These are phyloP conservation scores for Lepidurus apus DNA, from an alignment of 1,140 invertebrate genomes.

Conservation along the genomic window DNA sequence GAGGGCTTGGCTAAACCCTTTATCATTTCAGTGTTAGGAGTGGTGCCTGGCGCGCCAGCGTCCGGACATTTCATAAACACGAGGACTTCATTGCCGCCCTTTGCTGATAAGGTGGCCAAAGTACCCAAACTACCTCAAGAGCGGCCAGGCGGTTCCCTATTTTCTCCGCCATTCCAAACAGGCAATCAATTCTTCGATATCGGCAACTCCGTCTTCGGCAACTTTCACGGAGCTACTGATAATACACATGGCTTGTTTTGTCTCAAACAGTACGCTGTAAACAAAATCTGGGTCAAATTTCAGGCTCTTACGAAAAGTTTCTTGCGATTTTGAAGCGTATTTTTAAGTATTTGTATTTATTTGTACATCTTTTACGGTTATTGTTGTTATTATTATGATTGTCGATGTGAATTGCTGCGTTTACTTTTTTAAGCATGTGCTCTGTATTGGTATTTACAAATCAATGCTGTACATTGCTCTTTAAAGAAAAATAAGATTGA, in stretches of 20 bases:
- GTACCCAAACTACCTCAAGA: not conserved
- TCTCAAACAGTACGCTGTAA: conserved; percentile 32
- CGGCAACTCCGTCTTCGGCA: conserved; percentile 24
- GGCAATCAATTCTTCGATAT: conserved; percentile 32
- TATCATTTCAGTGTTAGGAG: conserved; percentile 30
- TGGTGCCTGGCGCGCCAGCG: conserved; percentile 30
- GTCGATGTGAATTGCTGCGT: not conserved
- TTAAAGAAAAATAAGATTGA: conserved; percentile 6
- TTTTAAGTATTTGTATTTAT: not conserved
- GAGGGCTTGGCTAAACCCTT: conserved; percentile 27
- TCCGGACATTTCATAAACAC: conserved; percentile 25
- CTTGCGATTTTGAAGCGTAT: not conserved
- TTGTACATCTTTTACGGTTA: not conserved
- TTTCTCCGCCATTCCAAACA: conserved; percentile 6
- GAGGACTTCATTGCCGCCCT: not conserved
- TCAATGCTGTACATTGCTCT: conserved; percentile 17
- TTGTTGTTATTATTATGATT: not conserved
- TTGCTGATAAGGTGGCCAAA: not conserved
- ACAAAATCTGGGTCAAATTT: conserved; percentile 26
- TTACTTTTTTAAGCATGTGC: conserved; percentile 6
- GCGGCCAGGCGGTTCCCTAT: not conserved
- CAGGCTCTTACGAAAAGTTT: not conserved
- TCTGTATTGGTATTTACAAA: conserved; percentile 12
- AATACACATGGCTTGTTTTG: conserved; percentile 30
- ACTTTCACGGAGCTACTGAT: conserved; percentile 25